phyloP scores from a whole-genome alignment of 2,797 vertebrate genomes.

The Parauchenoglanis punctatus region DNA sequence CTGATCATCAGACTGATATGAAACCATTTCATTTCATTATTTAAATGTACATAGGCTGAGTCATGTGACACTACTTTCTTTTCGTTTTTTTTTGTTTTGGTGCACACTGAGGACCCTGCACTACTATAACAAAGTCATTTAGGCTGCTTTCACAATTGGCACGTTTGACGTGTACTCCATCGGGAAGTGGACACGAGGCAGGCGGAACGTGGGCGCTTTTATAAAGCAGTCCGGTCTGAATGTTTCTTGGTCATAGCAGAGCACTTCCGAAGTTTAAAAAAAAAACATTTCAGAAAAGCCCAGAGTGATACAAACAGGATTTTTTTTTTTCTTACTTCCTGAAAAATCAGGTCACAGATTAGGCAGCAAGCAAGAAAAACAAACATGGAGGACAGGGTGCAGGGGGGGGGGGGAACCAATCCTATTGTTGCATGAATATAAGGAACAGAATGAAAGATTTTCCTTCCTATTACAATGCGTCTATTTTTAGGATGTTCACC shows the following conservation, averaged over 20 bases:
- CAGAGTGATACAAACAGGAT: not conserved
- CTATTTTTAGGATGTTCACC: not conserved
- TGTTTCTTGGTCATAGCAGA: not conserved
- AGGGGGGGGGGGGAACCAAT: not conserved
- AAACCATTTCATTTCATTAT: conserved; percentile 12
- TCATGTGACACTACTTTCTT: not conserved
- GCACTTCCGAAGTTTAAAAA: not conserved
- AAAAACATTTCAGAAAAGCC: not conserved
- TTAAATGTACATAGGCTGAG: conserved; percentile 12
- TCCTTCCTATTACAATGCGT: not conserved
- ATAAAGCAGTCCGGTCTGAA: not conserved
- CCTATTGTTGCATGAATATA: too few species aligned
- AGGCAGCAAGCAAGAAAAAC: not conserved
- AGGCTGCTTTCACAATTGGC: conserved; percentile 3
- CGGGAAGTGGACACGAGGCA: not conserved
- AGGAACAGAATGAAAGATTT: not conserved
- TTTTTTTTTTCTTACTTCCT: not conserved
- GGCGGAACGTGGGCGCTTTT: not conserved
- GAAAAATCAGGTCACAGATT: too few species aligned
- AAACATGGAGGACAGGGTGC: not conserved
- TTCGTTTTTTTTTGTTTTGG: not conserved
- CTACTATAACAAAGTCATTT: not conserved
- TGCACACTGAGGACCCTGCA: not conserved
- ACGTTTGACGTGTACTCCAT: not conserved
- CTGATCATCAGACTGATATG: not conserved